Base-by-base conservation (phyloP, 2,888 invertebrate species). In the Scaptomyza tumidula region DNA sequence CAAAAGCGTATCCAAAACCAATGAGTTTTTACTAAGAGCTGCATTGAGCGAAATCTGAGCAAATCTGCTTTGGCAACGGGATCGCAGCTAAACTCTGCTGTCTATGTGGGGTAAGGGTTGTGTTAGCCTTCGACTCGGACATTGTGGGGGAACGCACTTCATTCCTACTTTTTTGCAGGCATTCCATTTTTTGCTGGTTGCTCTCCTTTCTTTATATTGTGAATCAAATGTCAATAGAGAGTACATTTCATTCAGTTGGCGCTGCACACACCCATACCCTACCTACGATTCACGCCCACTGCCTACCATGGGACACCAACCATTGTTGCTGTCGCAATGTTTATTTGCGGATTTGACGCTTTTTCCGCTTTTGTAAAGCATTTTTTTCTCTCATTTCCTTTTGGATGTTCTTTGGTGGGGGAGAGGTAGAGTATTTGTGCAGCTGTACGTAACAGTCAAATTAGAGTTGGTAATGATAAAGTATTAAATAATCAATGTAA, bases 201-300 rank as follows among this genome's bases (percentile, higher is more conserved):
- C 44, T 43, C 37, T 52, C 31, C 31, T 13, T 35, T 37, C 43
- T 29, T 50, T 44, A 50, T 59, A 57, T 58, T 54, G 55, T 68
- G 88, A 79, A 88, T 88, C 85, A 89, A 85, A 85, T 89, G 85
- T 85, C 85, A 85, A 85, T 89, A 85, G 85, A 86, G 85, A 85
- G 85, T 85, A 85, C 86, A 85, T 85, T 85, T 85, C 85, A 89
- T 85, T 85, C 88, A 80, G 80, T 58, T 77, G 80, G 73, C 58
- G 76, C 81, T 57, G 64, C 16, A 27, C 49, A 35, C 52, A 19
- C 31, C 31, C 31, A 29, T 29, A 6, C 27, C 27, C 27, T 29
- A 19, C 27, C 27, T 29, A 2, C 24, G 2, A 24, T 24, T 33
- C 19, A 37, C 43, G 24, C 53, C 13, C 44, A 33, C 6, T 10